Base-by-base conservation (phyloP, 2,888 invertebrate genomes). In the Epistrophella euchroma region DNA sequence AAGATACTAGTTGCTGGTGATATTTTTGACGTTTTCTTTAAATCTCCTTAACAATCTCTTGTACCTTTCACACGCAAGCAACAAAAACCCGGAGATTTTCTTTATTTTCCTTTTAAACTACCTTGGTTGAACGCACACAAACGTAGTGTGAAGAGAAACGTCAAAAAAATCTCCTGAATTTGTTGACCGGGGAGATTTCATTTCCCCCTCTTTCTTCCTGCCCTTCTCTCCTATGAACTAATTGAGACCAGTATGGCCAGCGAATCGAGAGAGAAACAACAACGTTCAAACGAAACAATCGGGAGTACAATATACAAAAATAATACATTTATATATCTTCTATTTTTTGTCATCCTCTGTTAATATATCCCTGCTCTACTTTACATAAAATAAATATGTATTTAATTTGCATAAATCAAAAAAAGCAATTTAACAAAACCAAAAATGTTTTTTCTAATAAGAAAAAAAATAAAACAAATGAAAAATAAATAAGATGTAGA, bases 321-420 rank as follows among this genome's bases (percentile, higher is more conserved):
- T 10, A 4, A 56, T 7, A 19, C 17, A 56, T 60, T 10, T 15
- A 45, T 43, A 10, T 45, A 17, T 45, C 37, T 60, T 58, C 15
- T 37, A 15, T 15, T 37, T 19, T 17, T 19, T 9, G 17, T 10
- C 17, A 5, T 58, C 35, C 9, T 13, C n/a, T 32, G 5, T 22
- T 22, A n/a, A 5, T 11, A 32, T 56, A 15, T 40, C 4, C 22
- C 17, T 40, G 15, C 40, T 52, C 22, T 40, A 40, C 13, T 64
- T 13, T 6, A 64, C 64, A 64, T 28, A 43, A 43, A 4, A 52
- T 52, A 50, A 68, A 37, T 68, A 37, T 25, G 3, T 40, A 52
- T 50, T 35, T 0, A 52, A 68, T 68, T 52, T 68, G 52, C 50
- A 68, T 68, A 68, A 52, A 52, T 37, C 22, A 68, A 52, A 35